Evolutionary conservation across 2,113 vertebrate genomes (phyloP), one percentile per base, ranked within the genome.

Genomic region (Ammodytes dubius): DNA sequence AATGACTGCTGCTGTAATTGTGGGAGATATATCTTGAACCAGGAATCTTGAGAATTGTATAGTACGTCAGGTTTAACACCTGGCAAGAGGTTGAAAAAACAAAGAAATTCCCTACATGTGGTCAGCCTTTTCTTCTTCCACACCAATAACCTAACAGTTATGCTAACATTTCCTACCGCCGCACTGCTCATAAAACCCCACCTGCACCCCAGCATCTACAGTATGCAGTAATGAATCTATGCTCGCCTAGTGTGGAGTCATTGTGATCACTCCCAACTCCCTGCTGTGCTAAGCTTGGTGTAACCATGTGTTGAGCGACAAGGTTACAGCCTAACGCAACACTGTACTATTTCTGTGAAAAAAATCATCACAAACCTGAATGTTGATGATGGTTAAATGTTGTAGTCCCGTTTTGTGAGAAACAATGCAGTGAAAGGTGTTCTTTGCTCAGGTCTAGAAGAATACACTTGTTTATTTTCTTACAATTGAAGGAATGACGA

Each of bases 391-490:
- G 19, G 54, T 27, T 56, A 27, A 35, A 27, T 57, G 42, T 53
- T 17, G 37, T 61, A 17, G 40, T 49, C 35, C 7, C 5, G 13
- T 50, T 65, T 65, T 65, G 19, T 59, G 49, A 42, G 54, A 14
- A 65, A 10, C 15, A 47, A 52, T 5, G 64, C 15, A n/a, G 0
- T 47, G 27, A 43, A 46, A 11, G 14, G 14, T 63, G 73, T 57
- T 39, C 37, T n/a, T 7, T 43, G 49, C 54, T 84, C 45, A 68
- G n/a, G 47, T 49, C 42, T 35, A 13, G 15, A 72, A 43, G 10
- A 70, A 65, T 7, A 71, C 60, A 61, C 13, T 8, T 56, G 40
- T 90, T 85, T 80, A 75, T 84, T 87, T 88, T 66, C 57, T 65
- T 19, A 8, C 58, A 57, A 72, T 79, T 39, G 79, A 42, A 47